These are phyloP conservation scores for Grallaria varia DNA, from an alignment of 2,113 vertebrate genomes.

Conservation along the genomic window DNA sequence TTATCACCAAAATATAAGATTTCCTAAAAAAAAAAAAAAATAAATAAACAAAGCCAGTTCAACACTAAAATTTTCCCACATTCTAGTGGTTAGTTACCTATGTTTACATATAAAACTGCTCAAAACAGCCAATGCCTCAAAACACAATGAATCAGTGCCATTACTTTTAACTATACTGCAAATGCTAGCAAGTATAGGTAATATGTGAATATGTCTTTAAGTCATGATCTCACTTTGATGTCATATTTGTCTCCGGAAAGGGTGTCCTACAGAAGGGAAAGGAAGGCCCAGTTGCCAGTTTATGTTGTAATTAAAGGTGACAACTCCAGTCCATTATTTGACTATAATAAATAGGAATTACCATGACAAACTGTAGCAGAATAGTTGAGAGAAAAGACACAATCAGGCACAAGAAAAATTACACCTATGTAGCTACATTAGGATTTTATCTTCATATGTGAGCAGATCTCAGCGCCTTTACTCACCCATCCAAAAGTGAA, in stretches of 20 bases:
- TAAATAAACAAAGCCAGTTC: background rate
- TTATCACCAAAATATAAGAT: too few relatives aligned
- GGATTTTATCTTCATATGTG: accelerated
- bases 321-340: background rate
- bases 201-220: background rate
- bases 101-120: background rate
- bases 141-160: background rate
- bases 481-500: background rate
- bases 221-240: background rate
- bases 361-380: background rate
- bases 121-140: background rate
- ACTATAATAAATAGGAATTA: background rate
- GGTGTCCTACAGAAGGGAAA: background rate
- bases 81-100: background rate
- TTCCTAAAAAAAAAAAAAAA: too few relatives aligned
- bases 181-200: background rate
- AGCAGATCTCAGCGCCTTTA: background rate
- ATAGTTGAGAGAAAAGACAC: background rate
- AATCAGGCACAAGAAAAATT: accelerated
- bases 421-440: background rate
- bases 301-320: background rate
- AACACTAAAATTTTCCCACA: background rate
- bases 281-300: background rate
- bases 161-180: background rate
- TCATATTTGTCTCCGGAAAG: background rate